A percentile compares a stretch with the other conserved stretches of the same genome.
These are phyloP conservation scores for Siniperca obscura DNA, from an alignment of 2,797 vertebrate species.

Conservation along the genomic window DNA sequence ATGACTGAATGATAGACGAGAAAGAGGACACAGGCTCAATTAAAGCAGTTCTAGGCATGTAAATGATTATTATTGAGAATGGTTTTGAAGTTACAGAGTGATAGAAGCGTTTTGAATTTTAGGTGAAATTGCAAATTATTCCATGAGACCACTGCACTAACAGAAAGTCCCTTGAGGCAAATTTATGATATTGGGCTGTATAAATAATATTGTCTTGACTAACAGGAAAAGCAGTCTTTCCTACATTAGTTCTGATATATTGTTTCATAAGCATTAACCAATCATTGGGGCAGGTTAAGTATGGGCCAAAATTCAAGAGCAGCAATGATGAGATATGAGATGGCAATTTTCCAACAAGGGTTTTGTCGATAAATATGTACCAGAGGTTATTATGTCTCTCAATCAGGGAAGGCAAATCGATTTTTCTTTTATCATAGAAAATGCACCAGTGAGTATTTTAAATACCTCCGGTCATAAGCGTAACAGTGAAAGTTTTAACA, in stretches of 20 bases:
- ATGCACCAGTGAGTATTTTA: constrained; percentile 11
- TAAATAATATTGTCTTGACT: no score
- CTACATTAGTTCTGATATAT: constrained; percentile 10
- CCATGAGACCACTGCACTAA: not conserved
- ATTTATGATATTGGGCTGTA: no score
- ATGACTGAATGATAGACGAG: not conserved
- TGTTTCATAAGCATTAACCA: constrained; percentile 16
- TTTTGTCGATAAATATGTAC: constrained; percentile 14
- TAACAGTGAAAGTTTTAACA: not conserved
- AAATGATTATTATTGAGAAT: not conserved
- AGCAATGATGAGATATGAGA: constrained; percentile 16
- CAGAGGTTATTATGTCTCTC: constrained; percentile 1
- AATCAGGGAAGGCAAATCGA: not conserved
- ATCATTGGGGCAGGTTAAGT: not conserved
- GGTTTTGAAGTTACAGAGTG: not conserved
- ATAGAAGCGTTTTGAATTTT: not conserved
- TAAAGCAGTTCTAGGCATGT: not conserved
- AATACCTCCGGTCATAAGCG: not conserved
- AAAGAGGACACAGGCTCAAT: not conserved
- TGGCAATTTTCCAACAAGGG: constrained; percentile 1
- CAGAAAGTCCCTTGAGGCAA: no score
- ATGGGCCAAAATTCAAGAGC: not conserved
- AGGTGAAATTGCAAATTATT: not conserved
- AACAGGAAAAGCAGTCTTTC: not conserved
- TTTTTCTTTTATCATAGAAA: not conserved